phyloP scores from a whole-genome alignment of 2,797 vertebrate species.

The Pygocentrus nattereri region DNA sequence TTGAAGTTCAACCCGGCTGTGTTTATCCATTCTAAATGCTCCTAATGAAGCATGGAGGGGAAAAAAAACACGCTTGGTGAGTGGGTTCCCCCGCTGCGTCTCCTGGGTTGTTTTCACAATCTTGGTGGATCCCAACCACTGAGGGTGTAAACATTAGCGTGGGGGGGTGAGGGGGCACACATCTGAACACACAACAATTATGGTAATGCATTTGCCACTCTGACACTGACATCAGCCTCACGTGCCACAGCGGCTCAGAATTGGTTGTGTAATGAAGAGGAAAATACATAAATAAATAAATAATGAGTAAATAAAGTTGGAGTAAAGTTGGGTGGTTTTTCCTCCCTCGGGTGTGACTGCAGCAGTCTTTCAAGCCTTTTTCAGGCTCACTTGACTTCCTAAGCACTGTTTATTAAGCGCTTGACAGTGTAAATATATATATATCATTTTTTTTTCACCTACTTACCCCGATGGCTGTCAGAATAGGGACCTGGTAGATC shows the following conservation, averaged over 20 bases:
- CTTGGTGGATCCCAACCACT: not conserved
- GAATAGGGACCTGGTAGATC: constrained; percentile 91
- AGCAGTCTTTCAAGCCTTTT: constrained; percentile 45
- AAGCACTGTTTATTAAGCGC: not conserved
- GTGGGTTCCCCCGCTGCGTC: not conserved
- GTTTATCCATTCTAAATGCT: not conserved
- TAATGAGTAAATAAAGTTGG: constrained; percentile 34
- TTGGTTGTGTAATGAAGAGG: not conserved
- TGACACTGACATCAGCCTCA: constrained; percentile 18
- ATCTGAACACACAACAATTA: constrained; percentile 19
- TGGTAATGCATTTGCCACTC: constrained; percentile 15
- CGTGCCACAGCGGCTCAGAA: too few relatives aligned
- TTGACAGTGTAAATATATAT: not conserved
- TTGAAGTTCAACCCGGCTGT: not conserved
- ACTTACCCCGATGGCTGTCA: constrained; percentile 89
- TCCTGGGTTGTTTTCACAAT: not conserved
- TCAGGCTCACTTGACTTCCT: constrained; percentile 4
- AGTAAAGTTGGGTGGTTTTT: constrained; percentile 34
- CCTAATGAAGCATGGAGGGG: not conserved
- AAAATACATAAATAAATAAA: not conserved
- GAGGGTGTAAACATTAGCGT: not conserved
- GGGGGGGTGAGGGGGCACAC: not conserved
- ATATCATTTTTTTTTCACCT: too few relatives aligned
- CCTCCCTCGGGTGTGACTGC: not conserved
- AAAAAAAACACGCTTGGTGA: not conserved